These are phyloP conservation scores for Xestia sexstrigata DNA, from an alignment of 2,888 invertebrate species.

Conservation along the genomic window DNA sequence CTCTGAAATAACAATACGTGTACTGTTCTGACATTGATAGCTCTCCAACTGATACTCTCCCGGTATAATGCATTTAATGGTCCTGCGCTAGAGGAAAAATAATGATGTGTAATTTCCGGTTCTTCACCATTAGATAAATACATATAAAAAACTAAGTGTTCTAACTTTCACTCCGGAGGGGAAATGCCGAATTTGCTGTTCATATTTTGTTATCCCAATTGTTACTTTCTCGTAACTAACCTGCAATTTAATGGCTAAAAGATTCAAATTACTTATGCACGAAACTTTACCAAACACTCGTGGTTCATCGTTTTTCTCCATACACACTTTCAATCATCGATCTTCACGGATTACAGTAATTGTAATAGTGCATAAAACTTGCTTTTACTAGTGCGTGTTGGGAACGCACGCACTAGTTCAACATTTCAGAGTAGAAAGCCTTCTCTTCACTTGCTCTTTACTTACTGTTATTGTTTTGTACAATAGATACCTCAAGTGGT, in stretches of 20 bases:
- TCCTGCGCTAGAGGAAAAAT: conserved; percentile 53
- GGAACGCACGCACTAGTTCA: conserved; percentile 60
- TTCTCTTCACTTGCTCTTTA: conserved; percentile 68
- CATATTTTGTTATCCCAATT: conserved; percentile 78
- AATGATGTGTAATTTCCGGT: conserved; percentile 65
- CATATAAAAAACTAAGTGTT: conserved; percentile 49
- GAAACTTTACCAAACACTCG: conserved; percentile 81
- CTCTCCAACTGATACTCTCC: conserved; percentile 72
- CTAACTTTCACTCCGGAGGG: conserved; percentile 82
- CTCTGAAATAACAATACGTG: conserved; percentile 79
- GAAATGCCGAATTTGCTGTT: conserved; percentile 76
- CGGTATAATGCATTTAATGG: conserved; percentile 53
- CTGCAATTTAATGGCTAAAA: conserved; percentile 85
- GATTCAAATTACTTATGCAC: conserved; percentile 76
- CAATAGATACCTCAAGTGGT: conserved; percentile 73
- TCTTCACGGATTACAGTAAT: conserved; percentile 81
- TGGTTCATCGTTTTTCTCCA: conserved; percentile 75
- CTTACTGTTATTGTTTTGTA: conserved; percentile 75
- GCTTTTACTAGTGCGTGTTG: conserved; percentile 78
- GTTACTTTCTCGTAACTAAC: conserved; percentile 84
- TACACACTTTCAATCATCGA: conserved; percentile 78
- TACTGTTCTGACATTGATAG: conserved; percentile 77
- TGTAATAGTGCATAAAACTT: conserved; percentile 81
- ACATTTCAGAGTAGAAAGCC: conserved; percentile 77
- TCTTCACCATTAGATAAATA: conserved; percentile 56